Percentiles rank a stretch among this genome's conserved stretches.
These are phyloP conservation scores for Hylyphantes graminicola DNA, from an alignment of 1,140 invertebrate species.

Conservation along the genomic window DNA sequence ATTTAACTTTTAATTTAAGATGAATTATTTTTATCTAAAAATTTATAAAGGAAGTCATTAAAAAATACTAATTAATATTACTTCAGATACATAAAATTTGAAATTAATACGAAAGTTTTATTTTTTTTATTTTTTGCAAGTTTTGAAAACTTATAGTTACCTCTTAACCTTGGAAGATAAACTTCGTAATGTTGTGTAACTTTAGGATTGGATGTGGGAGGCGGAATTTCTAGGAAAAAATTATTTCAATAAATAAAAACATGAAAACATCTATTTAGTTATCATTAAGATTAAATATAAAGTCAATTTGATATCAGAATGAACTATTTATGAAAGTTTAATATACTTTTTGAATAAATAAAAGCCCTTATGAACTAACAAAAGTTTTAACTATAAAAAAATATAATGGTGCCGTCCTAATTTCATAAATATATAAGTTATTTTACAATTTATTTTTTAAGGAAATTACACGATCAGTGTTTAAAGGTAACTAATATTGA, in stretches of 20 bases:
- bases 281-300: no score
- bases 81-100: not conserved
- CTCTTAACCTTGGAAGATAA: conserved; percentile 52
- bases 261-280: no score
- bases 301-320: not conserved
- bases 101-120: not conserved
- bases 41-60: no score
- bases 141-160: conserved; percentile 25
- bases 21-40: no score
- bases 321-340: not conserved
- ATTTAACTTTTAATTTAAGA: no score
- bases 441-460: no score
- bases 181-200: conserved; percentile 54
- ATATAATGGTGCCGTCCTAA: no score
- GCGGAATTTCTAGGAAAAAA: conserved; percentile 58
- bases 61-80: not conserved
- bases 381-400: no score
- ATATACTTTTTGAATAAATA: not conserved
- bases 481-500: no score
- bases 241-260: not conserved
- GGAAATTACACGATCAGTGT: no score
- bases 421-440: no score
- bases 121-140: not conserved
- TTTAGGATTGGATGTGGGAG: conserved; percentile 49
- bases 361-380: no score